Percentiles rank a stretch among this genome's conserved stretches.
These are phyloP conservation scores for Phrynocephalus guinanensis DNA, from an alignment of 2,797 vertebrate genomes.

Conservation along the genomic window DNA sequence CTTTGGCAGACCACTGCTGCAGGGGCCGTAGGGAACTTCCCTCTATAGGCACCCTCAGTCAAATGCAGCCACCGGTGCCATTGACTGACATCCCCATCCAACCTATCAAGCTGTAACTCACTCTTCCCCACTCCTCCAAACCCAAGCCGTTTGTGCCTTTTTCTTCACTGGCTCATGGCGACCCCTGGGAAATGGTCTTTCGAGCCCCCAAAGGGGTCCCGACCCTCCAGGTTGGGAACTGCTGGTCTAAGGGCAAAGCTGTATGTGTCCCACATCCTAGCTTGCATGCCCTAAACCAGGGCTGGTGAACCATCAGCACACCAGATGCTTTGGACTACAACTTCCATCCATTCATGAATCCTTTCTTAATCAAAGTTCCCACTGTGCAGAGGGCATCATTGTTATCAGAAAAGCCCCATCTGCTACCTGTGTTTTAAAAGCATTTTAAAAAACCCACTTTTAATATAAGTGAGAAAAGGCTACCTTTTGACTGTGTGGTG, in stretches of 20 bases:
- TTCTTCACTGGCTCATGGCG: no score
- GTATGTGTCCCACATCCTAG: background rate
- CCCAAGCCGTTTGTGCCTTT: no score
- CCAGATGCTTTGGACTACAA: background rate
- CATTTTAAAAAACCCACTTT: background rate
- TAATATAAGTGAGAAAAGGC: background rate
- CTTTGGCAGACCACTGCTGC: no score
- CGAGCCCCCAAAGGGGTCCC: no score
- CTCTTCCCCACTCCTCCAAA: no score
- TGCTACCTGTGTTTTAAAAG: conserved; percentile 12
- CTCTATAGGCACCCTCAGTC: no score
- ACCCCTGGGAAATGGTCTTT: no score
- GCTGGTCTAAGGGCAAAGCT: background rate
- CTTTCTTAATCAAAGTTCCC: conserved; percentile 4
- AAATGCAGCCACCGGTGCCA: no score
- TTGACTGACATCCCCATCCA: no score
- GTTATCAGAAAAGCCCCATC: conserved; percentile 9
- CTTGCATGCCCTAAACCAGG: background rate
- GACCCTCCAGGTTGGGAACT: no score
- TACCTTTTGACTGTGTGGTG: background rate
- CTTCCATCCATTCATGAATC: background rate
- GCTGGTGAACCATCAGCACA: background rate
- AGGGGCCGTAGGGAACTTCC: no score
- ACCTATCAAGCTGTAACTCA: no score
- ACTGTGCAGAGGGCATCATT: conserved; percentile 5